These are phyloP conservation scores for Drosophila kikkawai DNA, from an alignment of 1,140 invertebrate species.

Conservation along the genomic window DNA sequence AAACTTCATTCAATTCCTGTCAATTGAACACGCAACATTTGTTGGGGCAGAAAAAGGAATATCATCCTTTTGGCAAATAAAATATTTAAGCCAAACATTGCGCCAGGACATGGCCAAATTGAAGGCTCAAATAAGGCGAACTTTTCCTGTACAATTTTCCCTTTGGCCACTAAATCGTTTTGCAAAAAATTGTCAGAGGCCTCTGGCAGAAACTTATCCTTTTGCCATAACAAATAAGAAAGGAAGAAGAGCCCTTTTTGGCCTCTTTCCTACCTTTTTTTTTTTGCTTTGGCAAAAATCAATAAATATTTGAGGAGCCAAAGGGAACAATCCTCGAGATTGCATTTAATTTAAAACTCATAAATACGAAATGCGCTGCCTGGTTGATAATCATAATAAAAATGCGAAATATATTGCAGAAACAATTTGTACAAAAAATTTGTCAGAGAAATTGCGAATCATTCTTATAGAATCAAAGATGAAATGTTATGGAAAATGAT, in stretches of 20 bases:
- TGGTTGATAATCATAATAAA: conserved; percentile 73
- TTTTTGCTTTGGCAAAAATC: conserved; percentile 52
- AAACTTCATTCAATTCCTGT: conserved; percentile 40
- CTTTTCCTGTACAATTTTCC: conserved; percentile 4
- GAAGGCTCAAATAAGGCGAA: conserved; percentile 67
- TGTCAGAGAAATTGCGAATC: neutral
- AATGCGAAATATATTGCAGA: conserved; percentile 51
- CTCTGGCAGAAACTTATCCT: conserved; percentile 64
- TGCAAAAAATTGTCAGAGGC: conserved; percentile 68
- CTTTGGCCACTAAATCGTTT: conserved; percentile 70
- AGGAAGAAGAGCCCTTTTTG: conserved; percentile 14
- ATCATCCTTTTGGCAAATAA: conserved; percentile 60
- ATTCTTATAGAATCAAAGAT: conserved; percentile 27
- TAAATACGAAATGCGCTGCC: conserved; percentile 72
- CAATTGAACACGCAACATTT: conserved; percentile 51
- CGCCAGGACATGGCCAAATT: conserved; percentile 59
- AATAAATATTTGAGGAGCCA: conserved; percentile 78
- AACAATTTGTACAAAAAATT: conserved; percentile 64
- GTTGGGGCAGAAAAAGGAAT: conserved; percentile 20
- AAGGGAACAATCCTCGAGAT: conserved; percentile 53
- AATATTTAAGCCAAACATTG: conserved; percentile 73
- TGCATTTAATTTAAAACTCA: conserved; percentile 82
- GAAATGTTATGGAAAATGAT: conserved; percentile 62
- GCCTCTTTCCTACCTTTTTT: conserved; percentile 2
- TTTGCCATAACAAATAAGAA: conserved; percentile 54